A percentile compares a stretch with the other conserved stretches of the same genome.
Evolutionary conservation across 2,888 invertebrate species (phyloP).

Genomic region (Philereme vetulata): DNA sequence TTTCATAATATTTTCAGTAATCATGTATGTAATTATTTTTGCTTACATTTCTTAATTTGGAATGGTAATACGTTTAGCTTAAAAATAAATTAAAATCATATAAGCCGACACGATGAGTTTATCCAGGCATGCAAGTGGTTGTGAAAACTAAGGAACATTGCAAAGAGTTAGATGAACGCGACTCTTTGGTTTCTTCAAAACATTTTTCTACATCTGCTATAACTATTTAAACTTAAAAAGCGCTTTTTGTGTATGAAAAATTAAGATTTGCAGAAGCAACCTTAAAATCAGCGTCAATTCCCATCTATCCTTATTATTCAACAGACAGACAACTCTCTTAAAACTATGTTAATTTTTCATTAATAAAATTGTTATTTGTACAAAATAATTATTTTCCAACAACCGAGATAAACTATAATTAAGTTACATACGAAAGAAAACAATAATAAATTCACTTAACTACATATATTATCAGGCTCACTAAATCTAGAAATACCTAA

Average conservation of each 20-base stretch:
- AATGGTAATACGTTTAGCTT: constrained; percentile 81
- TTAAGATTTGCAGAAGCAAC: constrained; percentile 50
- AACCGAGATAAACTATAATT: constrained; percentile 78
- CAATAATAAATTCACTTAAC: constrained; percentile 66
- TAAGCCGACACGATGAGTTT: constrained; percentile 54
- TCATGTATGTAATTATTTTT: constrained; percentile 72
- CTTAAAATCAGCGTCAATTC: constrained; percentile 41
- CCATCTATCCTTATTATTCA: constrained; percentile 15
- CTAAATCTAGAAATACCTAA: constrained; percentile 43
- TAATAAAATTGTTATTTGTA: constrained; percentile 81
- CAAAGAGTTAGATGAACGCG: constrained; percentile 74
- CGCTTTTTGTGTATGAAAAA: constrained; percentile 41
- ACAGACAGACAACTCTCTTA: constrained; percentile 55
- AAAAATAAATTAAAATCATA: constrained; percentile 78
- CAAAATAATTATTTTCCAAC: constrained; percentile 81
- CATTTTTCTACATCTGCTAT: constrained; percentile 51
- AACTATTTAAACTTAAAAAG: constrained; percentile 50
- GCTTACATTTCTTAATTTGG: constrained; percentile 81
- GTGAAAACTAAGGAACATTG: constrained; percentile 62
- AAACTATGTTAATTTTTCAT: constrained; percentile 70
- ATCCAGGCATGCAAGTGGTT: constrained; percentile 63
- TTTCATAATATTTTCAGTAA: constrained; percentile 76
- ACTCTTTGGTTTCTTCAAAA: constrained; percentile 77
- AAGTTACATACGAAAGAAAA: constrained; percentile 74
- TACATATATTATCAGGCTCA: constrained; percentile 45